Percentiles rank a stretch among this genome's conserved stretches.
phyloP scores from a whole-genome alignment of 2,797 vertebrate species.

The Sarcophilus harrisii region DNA sequence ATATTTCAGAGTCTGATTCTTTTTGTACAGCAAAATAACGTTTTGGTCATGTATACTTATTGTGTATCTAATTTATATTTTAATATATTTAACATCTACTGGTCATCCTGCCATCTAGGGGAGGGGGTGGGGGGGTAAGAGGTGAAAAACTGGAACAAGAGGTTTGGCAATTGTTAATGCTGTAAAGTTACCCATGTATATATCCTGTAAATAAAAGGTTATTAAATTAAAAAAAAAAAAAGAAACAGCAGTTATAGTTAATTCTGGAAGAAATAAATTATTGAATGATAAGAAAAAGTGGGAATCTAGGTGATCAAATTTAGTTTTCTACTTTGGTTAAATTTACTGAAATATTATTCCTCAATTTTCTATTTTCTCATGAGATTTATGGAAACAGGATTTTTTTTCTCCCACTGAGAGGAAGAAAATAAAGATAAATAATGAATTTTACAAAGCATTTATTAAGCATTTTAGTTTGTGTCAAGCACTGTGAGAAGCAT shows the following conservation, averaged over 20 bases:
- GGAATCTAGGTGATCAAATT: neutral
- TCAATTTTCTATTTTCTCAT: neutral
- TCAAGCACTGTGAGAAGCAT: neutral
- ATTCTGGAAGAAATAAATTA: slow-evolving; percentile 4
- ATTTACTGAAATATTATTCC: neutral
- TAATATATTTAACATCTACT: too few relatives aligned
- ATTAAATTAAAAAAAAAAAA: too few relatives aligned
- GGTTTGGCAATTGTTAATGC: too few relatives aligned
- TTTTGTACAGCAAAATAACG: too few relatives aligned
- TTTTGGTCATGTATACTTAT: too few relatives aligned
- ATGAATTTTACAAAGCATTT: neutral
- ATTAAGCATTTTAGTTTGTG: neutral
- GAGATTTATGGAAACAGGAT: neutral
- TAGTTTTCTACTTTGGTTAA: neutral
- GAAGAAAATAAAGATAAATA: neutral
- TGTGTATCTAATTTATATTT: too few relatives aligned
- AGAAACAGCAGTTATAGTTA: neutral
- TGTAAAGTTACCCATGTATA: too few relatives aligned
- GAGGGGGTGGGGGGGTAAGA: too few relatives aligned
- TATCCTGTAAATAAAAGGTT: too few relatives aligned
- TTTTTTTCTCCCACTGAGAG: neutral
- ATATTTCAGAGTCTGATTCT: too few relatives aligned
- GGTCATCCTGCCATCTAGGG: too few relatives aligned
- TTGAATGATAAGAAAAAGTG: neutral
- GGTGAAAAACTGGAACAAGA: too few relatives aligned